Base-by-base conservation (phyloP, 1,140 invertebrate genomes). In the Pectinophora gossypiella region DNA sequence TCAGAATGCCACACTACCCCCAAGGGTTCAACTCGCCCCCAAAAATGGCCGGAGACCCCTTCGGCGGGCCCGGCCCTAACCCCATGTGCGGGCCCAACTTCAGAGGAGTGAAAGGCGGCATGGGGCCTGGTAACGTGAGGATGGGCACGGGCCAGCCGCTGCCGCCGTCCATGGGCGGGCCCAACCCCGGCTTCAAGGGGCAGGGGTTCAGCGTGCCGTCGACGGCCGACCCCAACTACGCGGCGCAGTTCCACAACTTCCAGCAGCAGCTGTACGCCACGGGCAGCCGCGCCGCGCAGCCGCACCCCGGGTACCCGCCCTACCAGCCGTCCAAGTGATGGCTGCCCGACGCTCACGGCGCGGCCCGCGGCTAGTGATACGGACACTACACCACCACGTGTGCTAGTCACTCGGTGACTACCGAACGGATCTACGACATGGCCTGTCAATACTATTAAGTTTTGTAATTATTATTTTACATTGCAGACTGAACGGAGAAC, bases 241-340 rank as follows among this genome's bases (percentile, higher is more conserved):
- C 95, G 68, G 95, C 96, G 77, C 96, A 97, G 90, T 97, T 96
- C 89, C 96, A 97, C 82, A 96, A 97, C 86, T 97, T 98, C 89
- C 96, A 98, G 74, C 96, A 97, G 76, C 96, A 97, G 81, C 87
- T 97, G 50, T 97, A 98, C 88, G 96, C 96, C 19, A 98, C 96
- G 7, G 95, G 95, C 53, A 95, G 94, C 16, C 90, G 95, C 57
- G 85, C 72, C 21, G 77, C 78, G 19, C 81, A 78, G 47, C 85
- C 84, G 38, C 85, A 83, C 62, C 74, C 74, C 57, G 68, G 68
- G 48, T 84, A 86, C 70, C 79, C 79, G 38, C 76, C 76, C 53
- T 83, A 83, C 69, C 78, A 79, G 64, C 82, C 76, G 71, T 62
- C 68, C 72, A 86, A 86, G 80, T 84, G 83, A 86, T 81, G 71